phyloP scores from a whole-genome alignment of 2,888 invertebrate genomes.

The Aleiodes leptofemur region DNA sequence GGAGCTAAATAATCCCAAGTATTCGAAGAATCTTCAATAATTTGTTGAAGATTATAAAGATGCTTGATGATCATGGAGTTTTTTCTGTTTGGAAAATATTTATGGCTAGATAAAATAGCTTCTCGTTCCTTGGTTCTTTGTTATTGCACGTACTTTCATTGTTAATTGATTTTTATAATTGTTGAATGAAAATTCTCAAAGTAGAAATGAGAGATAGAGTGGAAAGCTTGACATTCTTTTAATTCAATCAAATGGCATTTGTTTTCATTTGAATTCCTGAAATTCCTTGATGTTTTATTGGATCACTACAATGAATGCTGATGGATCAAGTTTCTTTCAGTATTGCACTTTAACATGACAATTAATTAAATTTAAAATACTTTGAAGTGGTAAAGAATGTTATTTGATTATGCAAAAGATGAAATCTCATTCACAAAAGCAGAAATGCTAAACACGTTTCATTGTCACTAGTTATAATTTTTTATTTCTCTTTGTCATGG shows the following conservation, averaged over 20 bases:
- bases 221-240: constrained; percentile 19
- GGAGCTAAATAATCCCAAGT: background rate
- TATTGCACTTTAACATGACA: too few species aligned
- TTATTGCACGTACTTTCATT: constrained; percentile 53
- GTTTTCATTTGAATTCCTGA: background rate
- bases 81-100: constrained; percentile 33
- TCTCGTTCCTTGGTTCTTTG: too few species aligned
- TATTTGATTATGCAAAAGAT: background rate
- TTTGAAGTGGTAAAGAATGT: constrained; percentile 20
- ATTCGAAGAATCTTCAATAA: constrained; percentile 21
- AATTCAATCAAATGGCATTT: background rate
- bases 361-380: background rate
- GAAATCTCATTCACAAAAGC: constrained; percentile 11
- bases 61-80: constrained; percentile 33
- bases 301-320: background rate
- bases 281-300: constrained; percentile 12
- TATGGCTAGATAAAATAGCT: too few species aligned
- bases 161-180: constrained; percentile 72
- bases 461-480: constrained; percentile 33
- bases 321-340: background rate
- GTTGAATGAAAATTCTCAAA: constrained; percentile 22
- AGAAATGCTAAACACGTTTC: background rate
- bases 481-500: constrained; percentile 22
- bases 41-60: constrained; percentile 26
- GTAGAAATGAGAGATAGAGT: background rate